Evolutionary conservation across 2,888 invertebrate species (phyloP).

Genomic region (Sclerodermus sp.): DNA sequence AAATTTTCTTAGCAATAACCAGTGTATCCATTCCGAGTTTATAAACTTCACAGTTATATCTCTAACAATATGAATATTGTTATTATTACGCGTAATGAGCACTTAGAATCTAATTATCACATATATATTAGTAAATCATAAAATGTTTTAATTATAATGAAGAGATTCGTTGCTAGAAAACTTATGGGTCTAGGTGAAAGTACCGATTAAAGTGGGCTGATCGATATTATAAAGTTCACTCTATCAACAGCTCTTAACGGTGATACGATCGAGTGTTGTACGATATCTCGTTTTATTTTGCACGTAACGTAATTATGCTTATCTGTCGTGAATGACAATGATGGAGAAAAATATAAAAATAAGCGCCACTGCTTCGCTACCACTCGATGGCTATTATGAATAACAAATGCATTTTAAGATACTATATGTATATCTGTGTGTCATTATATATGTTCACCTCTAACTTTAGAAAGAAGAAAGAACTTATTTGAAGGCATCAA

Average conservation of each 20-base stretch:
- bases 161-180: too few relatives aligned
- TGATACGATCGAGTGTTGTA: slow-evolving; percentile 12
- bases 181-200: slow-evolving; percentile 13
- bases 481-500: too few relatives aligned
- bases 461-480: too few relatives aligned
- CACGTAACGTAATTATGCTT: background rate
- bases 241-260: slow-evolving; percentile 38
- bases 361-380: background rate
- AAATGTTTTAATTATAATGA: too few relatives aligned
- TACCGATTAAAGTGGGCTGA: slow-evolving; percentile 14
- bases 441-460: too few relatives aligned
- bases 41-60: too few relatives aligned
- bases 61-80: too few relatives aligned
- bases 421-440: background rate
- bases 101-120: too few relatives aligned
- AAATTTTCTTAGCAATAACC: too few relatives aligned
- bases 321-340: background rate
- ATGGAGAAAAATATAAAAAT: background rate
- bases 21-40: too few relatives aligned
- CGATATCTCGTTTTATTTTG: background rate
- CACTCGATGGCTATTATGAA: background rate
- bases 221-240: slow-evolving; percentile 22
- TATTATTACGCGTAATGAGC: too few relatives aligned
- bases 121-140: too few relatives aligned
- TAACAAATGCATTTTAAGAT: background rate